Evolutionary conservation across 1,140 invertebrate species (phyloP).

Genomic region (Anoplolepis gracilipes): DNA sequence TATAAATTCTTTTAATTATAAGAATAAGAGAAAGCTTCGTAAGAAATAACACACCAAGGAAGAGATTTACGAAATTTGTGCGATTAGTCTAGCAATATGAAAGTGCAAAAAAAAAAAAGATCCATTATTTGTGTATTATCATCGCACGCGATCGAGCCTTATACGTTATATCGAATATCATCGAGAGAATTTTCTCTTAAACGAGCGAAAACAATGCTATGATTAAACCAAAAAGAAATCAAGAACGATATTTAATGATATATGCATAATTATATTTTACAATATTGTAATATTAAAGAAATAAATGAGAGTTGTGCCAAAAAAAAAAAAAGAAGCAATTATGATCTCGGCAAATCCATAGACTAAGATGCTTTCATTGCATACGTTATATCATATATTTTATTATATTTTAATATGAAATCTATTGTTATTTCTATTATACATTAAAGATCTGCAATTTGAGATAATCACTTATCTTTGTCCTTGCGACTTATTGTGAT

Average conservation of each 20-base stretch:
- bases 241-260: conserved; percentile 75
- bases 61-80: not conserved
- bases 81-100: conserved; percentile 1
- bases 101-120: conserved; percentile 26
- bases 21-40: not conserved
- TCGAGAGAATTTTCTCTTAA: conserved; percentile 26
- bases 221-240: conserved; percentile 73
- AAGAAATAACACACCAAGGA: not conserved
- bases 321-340: not conserved
- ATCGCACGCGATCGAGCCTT: conserved; percentile 16
- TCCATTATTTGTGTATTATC: conserved; percentile 27
- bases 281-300: conserved; percentile 72
- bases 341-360: not conserved
- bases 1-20: too few species aligned
- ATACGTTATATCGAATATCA: conserved; percentile 32
- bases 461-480: not conserved
- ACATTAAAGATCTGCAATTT: not conserved
- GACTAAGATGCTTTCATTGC: not conserved
- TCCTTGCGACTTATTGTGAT: conserved; percentile 6
- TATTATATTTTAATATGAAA: not conserved
- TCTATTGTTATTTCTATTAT: not conserved
- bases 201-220: conserved; percentile 43
- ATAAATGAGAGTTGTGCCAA: conserved; percentile 57
- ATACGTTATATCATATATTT: not conserved
- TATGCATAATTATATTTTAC: conserved; percentile 71